Percentiles rank a stretch among this genome's conserved stretches.
These are phyloP conservation scores for Gallinago paraguaiae DNA, from an alignment of 2,113 vertebrate species.

Conservation along the genomic window DNA sequence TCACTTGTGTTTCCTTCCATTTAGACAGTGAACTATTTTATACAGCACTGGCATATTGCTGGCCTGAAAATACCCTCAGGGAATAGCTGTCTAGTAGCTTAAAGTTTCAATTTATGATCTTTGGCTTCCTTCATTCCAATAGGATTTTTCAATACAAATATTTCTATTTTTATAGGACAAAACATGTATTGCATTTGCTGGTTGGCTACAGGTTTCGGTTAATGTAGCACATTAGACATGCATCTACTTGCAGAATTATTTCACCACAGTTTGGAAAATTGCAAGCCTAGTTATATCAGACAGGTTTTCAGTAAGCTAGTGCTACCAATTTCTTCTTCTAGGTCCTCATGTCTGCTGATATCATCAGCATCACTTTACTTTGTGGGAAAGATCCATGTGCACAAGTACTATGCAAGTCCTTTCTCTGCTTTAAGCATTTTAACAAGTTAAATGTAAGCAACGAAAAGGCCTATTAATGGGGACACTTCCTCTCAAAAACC, in stretches of 20 bases:
- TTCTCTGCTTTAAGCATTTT: neutral
- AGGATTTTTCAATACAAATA: neutral
- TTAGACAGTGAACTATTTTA: neutral
- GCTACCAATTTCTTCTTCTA: neutral
- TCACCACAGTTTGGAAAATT: neutral
- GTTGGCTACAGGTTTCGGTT: neutral
- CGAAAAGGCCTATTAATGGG: neutral
- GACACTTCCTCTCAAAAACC: neutral
- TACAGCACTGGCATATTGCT: neutral
- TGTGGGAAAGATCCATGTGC: neutral
- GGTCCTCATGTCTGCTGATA: neutral
- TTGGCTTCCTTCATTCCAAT: neutral
- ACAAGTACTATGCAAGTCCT: accelerated
- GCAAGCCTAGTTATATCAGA: neutral
- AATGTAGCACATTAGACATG: neutral
- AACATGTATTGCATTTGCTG: neutral
- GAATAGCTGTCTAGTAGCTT: neutral
- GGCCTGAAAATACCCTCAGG: neutral
- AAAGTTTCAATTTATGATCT: neutral
- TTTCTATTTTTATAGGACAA: neutral
- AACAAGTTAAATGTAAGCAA: neutral
- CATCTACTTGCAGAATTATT: neutral
- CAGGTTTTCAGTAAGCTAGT: neutral
- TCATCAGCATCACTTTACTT: neutral
- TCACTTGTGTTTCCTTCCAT: neutral